phyloP scores from a whole-genome alignment of 1,140 invertebrate species.

The Cyclina sinensis region DNA sequence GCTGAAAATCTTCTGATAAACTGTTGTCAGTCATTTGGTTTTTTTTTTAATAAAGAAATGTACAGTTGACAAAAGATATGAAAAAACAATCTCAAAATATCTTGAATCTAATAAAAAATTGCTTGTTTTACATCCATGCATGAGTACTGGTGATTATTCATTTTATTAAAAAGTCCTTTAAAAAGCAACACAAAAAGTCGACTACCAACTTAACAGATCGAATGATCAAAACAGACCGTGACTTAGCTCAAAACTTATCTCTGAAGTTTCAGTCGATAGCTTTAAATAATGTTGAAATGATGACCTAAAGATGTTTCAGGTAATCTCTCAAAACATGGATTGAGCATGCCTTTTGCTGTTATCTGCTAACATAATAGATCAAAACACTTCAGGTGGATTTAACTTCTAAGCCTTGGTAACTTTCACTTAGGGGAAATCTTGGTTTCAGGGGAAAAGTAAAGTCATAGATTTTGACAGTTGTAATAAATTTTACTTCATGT shows the following conservation, averaged over 20 bases:
- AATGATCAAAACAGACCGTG: background rate
- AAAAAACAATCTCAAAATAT: no score
- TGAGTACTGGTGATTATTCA: no score
- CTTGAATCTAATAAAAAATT: no score
- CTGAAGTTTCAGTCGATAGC: background rate
- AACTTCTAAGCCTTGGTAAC: background rate
- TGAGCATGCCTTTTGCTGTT: slow-evolving; percentile 34
- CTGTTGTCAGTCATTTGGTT: no score
- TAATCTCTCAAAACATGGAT: slow-evolving; percentile 46
- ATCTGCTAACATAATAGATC: slow-evolving; percentile 16
- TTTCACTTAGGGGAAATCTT: slow-evolving; percentile 13
- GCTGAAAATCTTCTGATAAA: no score
- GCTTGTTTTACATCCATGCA: no score
- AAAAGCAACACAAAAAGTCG: background rate
- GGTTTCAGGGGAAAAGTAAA: no score
- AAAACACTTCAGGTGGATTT: slow-evolving; percentile 16
- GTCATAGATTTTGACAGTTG: background rate
- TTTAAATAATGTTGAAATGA: slow-evolving; percentile 59
- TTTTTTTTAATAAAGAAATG: no score
- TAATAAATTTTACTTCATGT: background rate
- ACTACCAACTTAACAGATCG: slow-evolving; percentile 19
- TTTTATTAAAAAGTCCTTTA: background rate
- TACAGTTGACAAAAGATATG: no score
- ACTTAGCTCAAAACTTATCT: slow-evolving; percentile 24
- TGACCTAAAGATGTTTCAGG: slow-evolving; percentile 20